These are phyloP conservation scores for Chydorus sphaericus DNA, from an alignment of 2,888 invertebrate genomes.

Conservation along the genomic window DNA sequence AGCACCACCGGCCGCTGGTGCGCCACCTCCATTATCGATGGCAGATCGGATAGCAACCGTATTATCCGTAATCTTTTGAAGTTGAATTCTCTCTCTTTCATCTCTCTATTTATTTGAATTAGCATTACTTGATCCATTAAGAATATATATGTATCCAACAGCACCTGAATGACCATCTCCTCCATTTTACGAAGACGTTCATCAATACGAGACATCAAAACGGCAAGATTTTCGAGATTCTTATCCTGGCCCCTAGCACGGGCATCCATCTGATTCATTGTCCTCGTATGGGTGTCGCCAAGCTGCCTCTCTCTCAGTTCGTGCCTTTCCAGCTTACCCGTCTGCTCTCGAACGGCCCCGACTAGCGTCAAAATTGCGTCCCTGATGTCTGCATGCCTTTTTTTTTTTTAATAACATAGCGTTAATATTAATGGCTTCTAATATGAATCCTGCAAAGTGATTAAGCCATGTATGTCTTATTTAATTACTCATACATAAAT, in stretches of 20 bases:
- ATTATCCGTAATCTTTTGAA: conserved; percentile 45
- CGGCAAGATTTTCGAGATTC: conserved; percentile 40
- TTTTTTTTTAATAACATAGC: too few relatives aligned
- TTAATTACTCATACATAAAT: too few relatives aligned
- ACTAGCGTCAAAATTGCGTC: conserved; percentile 65
- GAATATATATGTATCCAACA: conserved; percentile 12
- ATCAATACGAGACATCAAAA: conserved; percentile 52
- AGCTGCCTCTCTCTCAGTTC: conserved; percentile 63
- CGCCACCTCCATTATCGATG: conserved; percentile 8
- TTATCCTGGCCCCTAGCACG: conserved; percentile 48
- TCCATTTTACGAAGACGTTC: conserved; percentile 61
- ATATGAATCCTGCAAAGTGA: too few relatives aligned
- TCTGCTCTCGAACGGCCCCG: conserved; percentile 59
- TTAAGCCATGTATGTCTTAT: too few relatives aligned
- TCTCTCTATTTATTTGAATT: conserved; percentile 45
- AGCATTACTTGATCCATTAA: not conserved
- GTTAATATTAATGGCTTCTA: too few relatives aligned
- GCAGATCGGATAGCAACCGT: conserved; percentile 35
- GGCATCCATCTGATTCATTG: conserved; percentile 50
- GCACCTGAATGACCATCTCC: conserved; percentile 53
- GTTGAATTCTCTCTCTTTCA: conserved; percentile 45
- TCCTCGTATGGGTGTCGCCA: conserved; percentile 63
- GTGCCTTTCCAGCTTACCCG: conserved; percentile 70
- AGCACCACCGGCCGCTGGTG: not conserved
- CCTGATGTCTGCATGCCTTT: conserved; percentile 56